Percentiles rank a stretch among this genome's conserved stretches.
Evolutionary conservation across 2,797 vertebrate genomes (phyloP).

Genomic region (Liparis tanakae): DNA sequence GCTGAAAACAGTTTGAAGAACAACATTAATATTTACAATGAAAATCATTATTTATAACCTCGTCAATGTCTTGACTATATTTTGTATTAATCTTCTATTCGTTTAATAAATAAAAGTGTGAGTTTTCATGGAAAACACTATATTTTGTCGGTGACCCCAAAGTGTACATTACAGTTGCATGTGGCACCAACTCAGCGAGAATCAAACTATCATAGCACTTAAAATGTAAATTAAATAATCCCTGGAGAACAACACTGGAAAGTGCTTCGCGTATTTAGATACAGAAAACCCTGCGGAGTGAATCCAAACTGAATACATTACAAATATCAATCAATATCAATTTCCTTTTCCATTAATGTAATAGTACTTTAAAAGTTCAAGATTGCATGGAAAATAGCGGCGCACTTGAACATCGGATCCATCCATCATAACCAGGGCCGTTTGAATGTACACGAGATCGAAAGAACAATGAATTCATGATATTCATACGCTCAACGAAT

Average conservation of each 20-base stretch:
- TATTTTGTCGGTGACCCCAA: too few relatives aligned
- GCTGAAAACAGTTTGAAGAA: too few relatives aligned
- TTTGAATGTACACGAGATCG: slow-evolving; percentile 4
- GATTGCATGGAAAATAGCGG: slow-evolving; percentile 15
- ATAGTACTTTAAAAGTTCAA: slow-evolving; percentile 1
- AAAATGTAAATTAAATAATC: slow-evolving; percentile 43
- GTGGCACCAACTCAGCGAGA: slow-evolving; percentile 15
- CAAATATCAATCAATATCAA: slow-evolving; percentile 37
- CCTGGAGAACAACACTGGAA: slow-evolving; percentile 25
- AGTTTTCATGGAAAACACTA: too few relatives aligned
- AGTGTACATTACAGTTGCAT: slow-evolving; percentile 13
- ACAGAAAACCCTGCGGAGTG: slow-evolving; percentile 13
- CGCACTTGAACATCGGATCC: neutral
- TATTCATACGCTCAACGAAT: neutral
- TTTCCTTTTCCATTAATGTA: slow-evolving; percentile 44
- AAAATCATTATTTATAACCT: too few relatives aligned
- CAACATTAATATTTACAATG: too few relatives aligned
- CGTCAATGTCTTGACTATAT: too few relatives aligned
- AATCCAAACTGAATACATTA: slow-evolving; percentile 38
- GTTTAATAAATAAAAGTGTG: too few relatives aligned
- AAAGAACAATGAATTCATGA: neutral
- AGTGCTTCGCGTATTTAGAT: slow-evolving; percentile 37
- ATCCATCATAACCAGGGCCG: slow-evolving; percentile 1
- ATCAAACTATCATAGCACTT: slow-evolving; percentile 39
- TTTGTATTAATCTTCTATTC: too few relatives aligned